These are phyloP conservation scores for Otolemur garnettii DNA, from an alignment of 2,113 vertebrate genomes.

Conservation along the genomic window DNA sequence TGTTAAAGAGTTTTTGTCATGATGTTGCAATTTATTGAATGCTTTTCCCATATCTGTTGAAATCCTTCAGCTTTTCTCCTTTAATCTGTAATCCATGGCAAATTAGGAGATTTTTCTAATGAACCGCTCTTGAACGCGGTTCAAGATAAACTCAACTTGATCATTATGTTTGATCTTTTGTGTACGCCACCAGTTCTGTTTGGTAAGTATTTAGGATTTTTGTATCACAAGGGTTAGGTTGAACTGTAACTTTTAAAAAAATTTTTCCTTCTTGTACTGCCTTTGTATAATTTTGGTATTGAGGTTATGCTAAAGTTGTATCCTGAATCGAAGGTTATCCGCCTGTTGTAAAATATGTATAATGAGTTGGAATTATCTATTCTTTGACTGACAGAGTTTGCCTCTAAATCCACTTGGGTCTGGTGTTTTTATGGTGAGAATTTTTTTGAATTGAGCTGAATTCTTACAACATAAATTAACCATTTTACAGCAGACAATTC, in stretches of 20 bases:
- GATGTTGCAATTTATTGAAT: neutral
- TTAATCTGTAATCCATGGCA: neutral
- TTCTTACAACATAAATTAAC: neutral
- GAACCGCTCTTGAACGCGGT: neutral
- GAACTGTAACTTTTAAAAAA: neutral
- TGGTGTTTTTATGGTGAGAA: neutral
- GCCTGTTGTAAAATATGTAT: neutral
- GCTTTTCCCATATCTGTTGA: neutral
- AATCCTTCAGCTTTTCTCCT: neutral
- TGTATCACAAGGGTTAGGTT: neutral
- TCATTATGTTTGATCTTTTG: neutral
- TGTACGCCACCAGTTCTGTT: neutral
- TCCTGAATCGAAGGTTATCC: neutral
- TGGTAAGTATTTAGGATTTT: neutral
- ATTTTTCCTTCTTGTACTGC: neutral
- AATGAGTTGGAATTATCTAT: neutral
- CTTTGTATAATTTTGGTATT: neutral
- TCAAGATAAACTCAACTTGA: neutral
- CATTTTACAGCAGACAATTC: neutral
- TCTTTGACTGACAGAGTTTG: neutral
- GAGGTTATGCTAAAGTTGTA: neutral
- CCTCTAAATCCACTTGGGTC: neutral
- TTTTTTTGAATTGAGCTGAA: neutral
- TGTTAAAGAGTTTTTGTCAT: neutral
- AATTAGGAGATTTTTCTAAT: neutral